Conservation (phyloP, 2,888 invertebrate genomes). For the Ectemnius continuus region DNA sequence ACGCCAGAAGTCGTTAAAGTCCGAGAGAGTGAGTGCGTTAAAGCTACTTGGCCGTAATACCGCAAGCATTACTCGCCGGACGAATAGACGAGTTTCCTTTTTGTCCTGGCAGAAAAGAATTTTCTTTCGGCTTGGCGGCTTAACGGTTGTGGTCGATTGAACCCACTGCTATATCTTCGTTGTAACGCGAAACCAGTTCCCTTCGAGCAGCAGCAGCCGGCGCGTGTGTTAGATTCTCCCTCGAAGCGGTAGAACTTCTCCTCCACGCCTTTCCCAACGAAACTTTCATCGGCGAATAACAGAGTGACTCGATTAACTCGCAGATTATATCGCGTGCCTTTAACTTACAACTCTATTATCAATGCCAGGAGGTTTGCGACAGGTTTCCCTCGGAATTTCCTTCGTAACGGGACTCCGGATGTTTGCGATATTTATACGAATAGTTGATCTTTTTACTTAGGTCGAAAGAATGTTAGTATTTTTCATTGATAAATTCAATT, state of each 20-base stretch:
- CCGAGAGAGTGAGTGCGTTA: not conserved
- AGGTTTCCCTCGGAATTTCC: no score
- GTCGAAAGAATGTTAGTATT: no score
- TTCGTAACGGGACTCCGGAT: no score
- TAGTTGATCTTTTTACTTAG: no score
- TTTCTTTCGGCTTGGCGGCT: slow-evolving; percentile 39
- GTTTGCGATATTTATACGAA: no score
- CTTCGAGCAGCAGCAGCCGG: slow-evolving; percentile 17
- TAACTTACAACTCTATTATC: no score
- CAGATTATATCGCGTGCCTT: no score
- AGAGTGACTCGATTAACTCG: not conserved
- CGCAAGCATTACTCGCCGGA: not conserved
- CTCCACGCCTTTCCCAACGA: slow-evolving; percentile 22
- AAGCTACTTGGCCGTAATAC: not conserved
- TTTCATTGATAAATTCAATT: no score
- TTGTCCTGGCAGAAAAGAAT: slow-evolving; percentile 13
- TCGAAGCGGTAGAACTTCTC: slow-evolving; percentile 13
- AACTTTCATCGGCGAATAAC: slow-evolving; percentile 31
- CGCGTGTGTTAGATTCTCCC: slow-evolving; percentile 17
- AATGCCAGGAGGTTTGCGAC: no score
- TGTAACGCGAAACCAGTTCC: slow-evolving; percentile 49
- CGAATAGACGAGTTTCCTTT: slow-evolving; percentile 14
- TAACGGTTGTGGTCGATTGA: slow-evolving; percentile 49
- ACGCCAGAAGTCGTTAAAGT: no score
- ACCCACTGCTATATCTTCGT: slow-evolving; percentile 32